Evolutionary conservation across 2,888 invertebrate genomes (phyloP), one percentile per base, ranked within the genome.

Genomic region (Leistus spinibarbis): DNA sequence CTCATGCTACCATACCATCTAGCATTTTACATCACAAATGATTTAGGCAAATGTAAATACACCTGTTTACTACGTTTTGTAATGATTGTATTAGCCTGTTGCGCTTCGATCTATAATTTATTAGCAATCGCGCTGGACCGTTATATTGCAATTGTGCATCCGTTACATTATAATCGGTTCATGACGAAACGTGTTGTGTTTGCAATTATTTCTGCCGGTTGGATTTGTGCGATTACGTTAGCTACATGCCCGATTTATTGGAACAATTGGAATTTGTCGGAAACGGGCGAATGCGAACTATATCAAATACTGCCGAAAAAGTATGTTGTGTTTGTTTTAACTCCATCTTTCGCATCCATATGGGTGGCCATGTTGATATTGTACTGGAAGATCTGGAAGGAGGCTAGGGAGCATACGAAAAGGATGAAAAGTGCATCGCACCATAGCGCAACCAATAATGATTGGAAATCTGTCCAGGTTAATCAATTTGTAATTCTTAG

Each of bases 381-480:
- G 75, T 94, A 95, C 84, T 90, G 91, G 88, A 88, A 92, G 80
- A 95, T 95, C 81, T 93, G 93, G 91, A 88, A 90, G 40, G 94
- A 93, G 83, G 94, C 94, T 0, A 88, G 90, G 3, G 91, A 90
- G 79, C 93, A 94, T 83, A 91, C 91, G 19, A 89, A 90, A 78
- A 88, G 93, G 77, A 86, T 93, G 84, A 88, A 91, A 57, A 89
- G 89, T 77, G 88, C 89, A 80, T 88, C 88, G 63, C 90, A 89
- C 82, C 88, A 88, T 79, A 80, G 83, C 75, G 69, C 72, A n/a
- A 76, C 78, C 24, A 78, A 83, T 62, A 82, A 82, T 68, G 92
- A 93, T 82, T 91, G 92, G 88, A 93, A 92, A 86, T 92, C 92
- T 78, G 90, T 93, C 78, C 93, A 93, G 90, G 93, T 92, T 40